Base-by-base conservation (phyloP, 1,140 invertebrate genomes). In the Drosophila pseudoobscura region DNA sequence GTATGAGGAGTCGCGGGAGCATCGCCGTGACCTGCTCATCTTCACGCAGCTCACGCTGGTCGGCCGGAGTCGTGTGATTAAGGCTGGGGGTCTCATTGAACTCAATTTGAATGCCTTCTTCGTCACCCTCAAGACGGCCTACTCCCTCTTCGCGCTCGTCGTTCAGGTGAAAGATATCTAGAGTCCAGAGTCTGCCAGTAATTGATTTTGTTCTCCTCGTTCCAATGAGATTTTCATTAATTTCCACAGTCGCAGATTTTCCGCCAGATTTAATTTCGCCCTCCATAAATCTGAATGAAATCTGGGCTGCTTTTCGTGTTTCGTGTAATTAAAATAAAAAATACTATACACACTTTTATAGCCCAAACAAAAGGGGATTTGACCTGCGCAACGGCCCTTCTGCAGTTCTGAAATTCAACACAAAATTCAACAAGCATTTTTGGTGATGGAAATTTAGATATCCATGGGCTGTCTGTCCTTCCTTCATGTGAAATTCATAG, bases 71-170 rank as follows among this genome's bases (percentile, higher is more conserved):
- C 24, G 53, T 3, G 61, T 71, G 0, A 70, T 85, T n/a, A 59
- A 51, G 65, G 80, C 88, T 1, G 83, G 82, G 2, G 79, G 77
- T 9, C 22, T 90, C 17, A 59, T 90, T 4, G 59, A 60, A 24
- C 63, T 90, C 1, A 80, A 82, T 56, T 24, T 90, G 31, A 66
- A 82, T 24, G 76, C 73, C 15, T 90, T 90, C 9, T 88, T 75
- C 56, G 75, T 63, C 39, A 90, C 84, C 6, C 47, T 84, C 0
- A 90, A 85, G 49, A 88, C 82, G 74, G 83, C 88, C 13, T 90
- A 90, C 53, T 85, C 88, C 3, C 62, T 90, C 24, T 88, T 90
- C 15, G 75, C 83, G 6, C 71, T 90, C 3, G 62, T 82, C 4
- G 49, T 55, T 39, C 76, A 7, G n/a, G 29, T 55, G 3, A 76